Conservation (phyloP, 2,888 invertebrate species). For the Lasioglossum malachurum region DNA sequence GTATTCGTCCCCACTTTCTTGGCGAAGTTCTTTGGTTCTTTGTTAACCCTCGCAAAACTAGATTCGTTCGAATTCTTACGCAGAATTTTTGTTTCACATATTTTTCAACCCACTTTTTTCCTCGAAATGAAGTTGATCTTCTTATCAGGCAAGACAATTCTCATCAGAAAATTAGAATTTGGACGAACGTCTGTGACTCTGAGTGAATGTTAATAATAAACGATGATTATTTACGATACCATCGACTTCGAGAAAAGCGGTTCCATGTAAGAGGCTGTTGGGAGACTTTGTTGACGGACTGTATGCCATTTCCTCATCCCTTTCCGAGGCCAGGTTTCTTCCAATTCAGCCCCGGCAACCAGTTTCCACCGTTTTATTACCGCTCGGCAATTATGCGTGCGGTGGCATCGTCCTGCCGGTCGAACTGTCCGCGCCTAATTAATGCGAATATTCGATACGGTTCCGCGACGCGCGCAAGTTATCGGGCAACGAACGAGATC, state of each 20-base stretch:
- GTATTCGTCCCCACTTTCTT: no score
- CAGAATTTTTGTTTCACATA: no score
- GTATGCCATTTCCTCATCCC: neutral
- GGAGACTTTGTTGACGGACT: neutral
- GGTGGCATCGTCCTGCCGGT: neutral
- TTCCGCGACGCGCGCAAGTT: neutral
- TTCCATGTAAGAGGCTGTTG: neutral
- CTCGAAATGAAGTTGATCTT: no score
- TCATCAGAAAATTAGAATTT: no score
- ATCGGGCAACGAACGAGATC: neutral
- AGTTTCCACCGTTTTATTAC: conserved; percentile 29
- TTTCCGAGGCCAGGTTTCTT: neutral
- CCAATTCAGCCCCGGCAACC: conserved; percentile 24
- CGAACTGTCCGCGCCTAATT: conserved; percentile 26
- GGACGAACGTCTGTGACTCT: no score
- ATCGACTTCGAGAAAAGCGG: neutral
- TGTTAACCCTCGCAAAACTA: no score
- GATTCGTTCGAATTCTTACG: no score
- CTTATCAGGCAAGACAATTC: no score
- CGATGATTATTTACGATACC: no score
- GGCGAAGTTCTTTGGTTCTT: no score
- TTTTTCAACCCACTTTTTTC: no score
- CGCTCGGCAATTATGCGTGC: conserved; percentile 21
- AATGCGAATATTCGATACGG: conserved; percentile 41
- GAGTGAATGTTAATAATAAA: no score